These are phyloP conservation scores for Sebastes trivittatus DNA, from an alignment of 2,797 vertebrate genomes.

Conservation along the genomic window DNA sequence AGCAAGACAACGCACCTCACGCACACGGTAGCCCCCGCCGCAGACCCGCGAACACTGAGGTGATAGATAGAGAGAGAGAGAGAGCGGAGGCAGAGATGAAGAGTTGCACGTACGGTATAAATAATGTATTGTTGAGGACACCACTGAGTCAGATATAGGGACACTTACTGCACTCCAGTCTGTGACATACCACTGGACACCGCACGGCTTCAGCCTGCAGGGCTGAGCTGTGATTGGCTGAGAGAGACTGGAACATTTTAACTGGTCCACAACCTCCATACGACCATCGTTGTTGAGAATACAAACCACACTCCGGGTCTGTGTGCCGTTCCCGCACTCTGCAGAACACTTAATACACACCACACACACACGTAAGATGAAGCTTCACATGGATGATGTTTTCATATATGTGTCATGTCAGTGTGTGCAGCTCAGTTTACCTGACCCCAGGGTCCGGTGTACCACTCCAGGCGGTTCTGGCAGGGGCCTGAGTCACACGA, in stretches of 20 bases:
- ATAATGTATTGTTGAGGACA: not conserved
- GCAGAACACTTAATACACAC: conserved; percentile 75
- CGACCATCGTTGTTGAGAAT: conserved; percentile 59
- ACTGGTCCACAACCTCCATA: conserved; percentile 65
- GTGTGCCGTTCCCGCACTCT: conserved; percentile 82
- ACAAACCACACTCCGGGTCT: conserved; percentile 74
- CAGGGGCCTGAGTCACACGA: conserved; percentile 76
- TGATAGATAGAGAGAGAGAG: not conserved
- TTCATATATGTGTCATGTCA: not conserved
- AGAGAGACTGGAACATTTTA: conserved; percentile 66
- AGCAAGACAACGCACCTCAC: conserved; percentile 79
- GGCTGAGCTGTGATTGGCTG: conserved; percentile 69
- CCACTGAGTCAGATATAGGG: not conserved
- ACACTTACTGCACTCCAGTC: conserved; percentile 82
- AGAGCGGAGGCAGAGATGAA: not conserved
- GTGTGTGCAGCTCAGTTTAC: conserved; percentile 45
- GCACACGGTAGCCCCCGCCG: conserved; percentile 75
- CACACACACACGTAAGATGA: not conserved
- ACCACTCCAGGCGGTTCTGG: conserved; percentile 76
- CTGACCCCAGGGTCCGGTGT: conserved; percentile 82
- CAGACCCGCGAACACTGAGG: conserved; percentile 83
- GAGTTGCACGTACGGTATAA: not conserved
- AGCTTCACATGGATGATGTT: not conserved
- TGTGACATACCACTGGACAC: conserved; percentile 81
- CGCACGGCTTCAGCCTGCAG: conserved; percentile 77